A percentile compares a stretch with the other conserved stretches of the same genome.
phyloP scores from a whole-genome alignment of 2,888 invertebrate genomes.

The Platycheirus albimanus region DNA sequence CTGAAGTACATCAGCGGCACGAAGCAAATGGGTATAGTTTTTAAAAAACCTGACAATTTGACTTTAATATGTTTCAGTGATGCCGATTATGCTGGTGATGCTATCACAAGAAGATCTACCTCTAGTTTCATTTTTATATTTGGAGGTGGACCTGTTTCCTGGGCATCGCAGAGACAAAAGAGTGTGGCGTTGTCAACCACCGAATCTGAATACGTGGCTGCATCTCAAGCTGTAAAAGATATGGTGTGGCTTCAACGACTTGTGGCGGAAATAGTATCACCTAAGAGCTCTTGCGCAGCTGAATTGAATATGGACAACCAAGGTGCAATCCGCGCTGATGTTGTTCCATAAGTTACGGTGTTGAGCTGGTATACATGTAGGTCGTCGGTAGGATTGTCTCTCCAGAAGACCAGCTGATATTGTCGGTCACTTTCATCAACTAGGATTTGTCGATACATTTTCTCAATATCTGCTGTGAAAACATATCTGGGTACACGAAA shows the following conservation, averaged over 20 bases:
- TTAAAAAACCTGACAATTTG: no score
- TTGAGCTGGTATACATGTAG: no score
- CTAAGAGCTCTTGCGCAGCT: neutral
- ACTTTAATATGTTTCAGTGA: constrained; percentile 54
- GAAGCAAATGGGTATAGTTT: constrained; percentile 33
- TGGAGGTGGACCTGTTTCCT: constrained; percentile 26
- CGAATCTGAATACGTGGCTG: constrained; percentile 55
- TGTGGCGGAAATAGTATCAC: constrained; percentile 8
- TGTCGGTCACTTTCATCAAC: no score
- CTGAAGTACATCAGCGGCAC: constrained; percentile 40
- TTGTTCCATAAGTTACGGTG: no score
- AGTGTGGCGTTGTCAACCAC: constrained; percentile 46
- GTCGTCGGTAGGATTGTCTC: no score
- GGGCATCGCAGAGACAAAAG: constrained; percentile 48
- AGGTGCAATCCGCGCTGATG: constrained; percentile 48
- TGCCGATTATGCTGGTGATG: constrained; percentile 61
- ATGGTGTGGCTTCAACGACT: constrained; percentile 46
- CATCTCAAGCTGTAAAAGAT: constrained; percentile 45
- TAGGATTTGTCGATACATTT: no score
- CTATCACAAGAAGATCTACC: constrained; percentile 58
- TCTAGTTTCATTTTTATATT: constrained; percentile 44
- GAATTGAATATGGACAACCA: constrained; percentile 43
- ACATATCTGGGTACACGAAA: no score
- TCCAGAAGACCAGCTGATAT: no score
- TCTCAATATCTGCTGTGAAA: no score